These are phyloP conservation scores for Chrosomus eos DNA, from an alignment of 2,797 vertebrate species.

Conservation along the genomic window DNA sequence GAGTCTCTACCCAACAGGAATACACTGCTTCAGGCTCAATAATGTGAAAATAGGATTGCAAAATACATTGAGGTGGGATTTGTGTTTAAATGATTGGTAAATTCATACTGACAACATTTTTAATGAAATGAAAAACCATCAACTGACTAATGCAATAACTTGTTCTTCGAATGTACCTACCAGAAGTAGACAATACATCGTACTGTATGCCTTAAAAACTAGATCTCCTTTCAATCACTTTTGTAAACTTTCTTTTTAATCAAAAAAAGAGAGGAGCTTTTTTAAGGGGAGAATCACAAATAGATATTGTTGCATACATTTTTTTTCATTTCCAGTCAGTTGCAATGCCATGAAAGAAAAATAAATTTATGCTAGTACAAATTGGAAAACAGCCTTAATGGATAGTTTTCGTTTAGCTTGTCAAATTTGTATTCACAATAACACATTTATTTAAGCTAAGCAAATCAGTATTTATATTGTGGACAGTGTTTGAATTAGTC, in stretches of 20 bases:
- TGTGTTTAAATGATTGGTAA: neutral
- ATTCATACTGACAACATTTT: neutral
- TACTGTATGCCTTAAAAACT: too few relatives aligned
- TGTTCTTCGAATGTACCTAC: too few relatives aligned
- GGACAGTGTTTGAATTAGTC: neutral
- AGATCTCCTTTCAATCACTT: too few relatives aligned
- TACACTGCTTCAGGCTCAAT: neutral
- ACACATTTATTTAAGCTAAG: neutral
- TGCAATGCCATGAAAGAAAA: neutral
- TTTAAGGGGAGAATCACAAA: neutral
- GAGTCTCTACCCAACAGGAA: neutral
- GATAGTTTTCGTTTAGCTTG: neutral
- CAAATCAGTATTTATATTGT: neutral
- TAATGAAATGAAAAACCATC: neutral
- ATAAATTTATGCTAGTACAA: neutral
- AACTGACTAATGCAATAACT: neutral
- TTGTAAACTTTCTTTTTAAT: too few relatives aligned
- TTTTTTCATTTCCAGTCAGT: neutral
- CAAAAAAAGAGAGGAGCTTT: too few relatives aligned
- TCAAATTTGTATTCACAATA: slow-evolving; percentile 1
- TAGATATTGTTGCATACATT: neutral
- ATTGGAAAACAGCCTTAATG: slow-evolving; percentile 13
- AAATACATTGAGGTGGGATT: neutral
- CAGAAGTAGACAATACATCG: neutral
- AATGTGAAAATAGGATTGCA: neutral